Conservation (phyloP, 2,888 invertebrate genomes). For the Andrena chrysosceles region DNA sequence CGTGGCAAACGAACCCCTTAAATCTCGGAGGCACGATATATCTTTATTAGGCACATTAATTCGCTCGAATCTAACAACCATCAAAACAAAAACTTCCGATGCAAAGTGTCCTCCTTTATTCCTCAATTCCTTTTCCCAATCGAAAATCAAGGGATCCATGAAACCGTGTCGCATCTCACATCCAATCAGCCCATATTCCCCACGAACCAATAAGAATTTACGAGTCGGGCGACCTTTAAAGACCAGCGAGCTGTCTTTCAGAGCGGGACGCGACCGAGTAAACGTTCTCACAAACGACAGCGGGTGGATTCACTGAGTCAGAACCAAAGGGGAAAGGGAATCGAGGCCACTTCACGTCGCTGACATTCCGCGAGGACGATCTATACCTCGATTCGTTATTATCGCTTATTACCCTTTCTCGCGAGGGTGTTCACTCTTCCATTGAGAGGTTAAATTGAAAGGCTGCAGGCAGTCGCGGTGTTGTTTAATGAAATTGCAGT, state of each 20-base stretch:
- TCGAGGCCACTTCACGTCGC: slow-evolving; percentile 72
- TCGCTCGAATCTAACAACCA: not conserved
- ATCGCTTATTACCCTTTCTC: slow-evolving; percentile 69
- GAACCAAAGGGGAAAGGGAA: slow-evolving; percentile 48
- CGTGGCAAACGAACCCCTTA: not conserved
- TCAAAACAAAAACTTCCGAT: too few species aligned
- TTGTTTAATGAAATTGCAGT: slow-evolving; percentile 53
- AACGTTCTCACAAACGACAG: slow-evolving; percentile 58
- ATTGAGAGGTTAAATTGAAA: slow-evolving; percentile 61
- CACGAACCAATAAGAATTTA: slow-evolving; percentile 68
- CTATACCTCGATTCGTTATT: slow-evolving; percentile 71
- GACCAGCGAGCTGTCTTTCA: slow-evolving; percentile 56
- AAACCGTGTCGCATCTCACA: slow-evolving; percentile 36
- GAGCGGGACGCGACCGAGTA: slow-evolving; percentile 31
- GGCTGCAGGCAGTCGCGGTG: slow-evolving; percentile 19
- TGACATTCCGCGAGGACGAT: slow-evolving; percentile 75
- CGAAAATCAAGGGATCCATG: slow-evolving; percentile 15
- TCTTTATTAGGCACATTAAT: not conserved
- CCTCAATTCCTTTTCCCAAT: slow-evolving; percentile 5
- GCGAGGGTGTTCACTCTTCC: slow-evolving; percentile 59
- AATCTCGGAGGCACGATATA: not conserved
- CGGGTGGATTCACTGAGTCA: slow-evolving; percentile 49
- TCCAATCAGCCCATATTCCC: slow-evolving; percentile 26
- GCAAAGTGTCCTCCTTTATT: too few species aligned
- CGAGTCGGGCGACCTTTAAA: slow-evolving; percentile 68